Evolutionary conservation across 53 echinoderm and acorn worm species (phyloP).

Genomic region (Antedon mediterranea): DNA sequence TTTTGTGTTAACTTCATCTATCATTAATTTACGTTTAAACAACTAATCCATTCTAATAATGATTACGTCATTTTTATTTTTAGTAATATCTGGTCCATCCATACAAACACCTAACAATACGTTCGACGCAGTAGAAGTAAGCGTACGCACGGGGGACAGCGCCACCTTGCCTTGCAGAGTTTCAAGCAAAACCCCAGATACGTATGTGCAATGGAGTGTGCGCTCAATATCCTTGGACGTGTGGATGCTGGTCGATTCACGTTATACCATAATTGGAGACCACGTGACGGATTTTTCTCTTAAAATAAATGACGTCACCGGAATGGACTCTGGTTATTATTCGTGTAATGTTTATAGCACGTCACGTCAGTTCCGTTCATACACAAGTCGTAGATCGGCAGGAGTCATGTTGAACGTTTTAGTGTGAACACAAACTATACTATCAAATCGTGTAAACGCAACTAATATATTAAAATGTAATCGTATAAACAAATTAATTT

Average conservation of each 20-base stretch:
- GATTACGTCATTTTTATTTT: neutral
- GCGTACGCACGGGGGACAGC: neutral
- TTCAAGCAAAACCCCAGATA: neutral
- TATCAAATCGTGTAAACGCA: too few species aligned
- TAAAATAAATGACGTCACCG: neutral
- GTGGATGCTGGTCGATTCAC: neutral
- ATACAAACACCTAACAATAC: neutral
- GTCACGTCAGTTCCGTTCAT: neutral
- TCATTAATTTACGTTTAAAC: too few species aligned
- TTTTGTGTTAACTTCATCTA: too few species aligned
- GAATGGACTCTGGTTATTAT: neutral
- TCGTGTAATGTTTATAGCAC: neutral
- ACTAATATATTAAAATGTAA: too few species aligned
- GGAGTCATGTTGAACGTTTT: neutral
- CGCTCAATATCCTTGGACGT: neutral
- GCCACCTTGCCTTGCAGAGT: neutral
- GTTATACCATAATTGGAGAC: neutral
- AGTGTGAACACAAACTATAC: neutral
- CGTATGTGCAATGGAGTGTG: neutral
- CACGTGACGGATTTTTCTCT: neutral
- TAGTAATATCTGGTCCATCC: neutral
- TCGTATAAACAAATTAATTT: too few species aligned
- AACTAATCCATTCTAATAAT: too few species aligned
- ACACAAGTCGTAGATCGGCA: neutral
- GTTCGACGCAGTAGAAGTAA: neutral